A percentile compares a stretch with the other conserved stretches of the same genome.
Evolutionary conservation across 2,113 vertebrate genomes (phyloP).

Genomic region (Naja naja): DNA sequence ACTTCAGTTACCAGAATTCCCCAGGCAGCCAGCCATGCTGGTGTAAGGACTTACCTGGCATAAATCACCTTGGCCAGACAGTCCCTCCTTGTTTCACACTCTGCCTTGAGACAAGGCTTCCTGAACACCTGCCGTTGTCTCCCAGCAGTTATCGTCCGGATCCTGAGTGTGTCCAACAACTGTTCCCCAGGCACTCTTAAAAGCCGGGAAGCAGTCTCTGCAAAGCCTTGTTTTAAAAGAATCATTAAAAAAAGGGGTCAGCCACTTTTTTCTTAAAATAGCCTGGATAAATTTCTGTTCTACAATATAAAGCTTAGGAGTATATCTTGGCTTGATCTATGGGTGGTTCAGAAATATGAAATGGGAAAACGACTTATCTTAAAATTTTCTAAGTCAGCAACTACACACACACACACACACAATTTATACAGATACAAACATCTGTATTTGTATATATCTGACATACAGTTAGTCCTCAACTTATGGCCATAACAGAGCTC

Average conservation of each 20-base stretch:
- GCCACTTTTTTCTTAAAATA: neutral
- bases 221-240: constrained; percentile 66
- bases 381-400: neutral
- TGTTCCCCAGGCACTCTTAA: constrained; percentile 72
- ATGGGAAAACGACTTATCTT: neutral
- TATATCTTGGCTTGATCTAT: neutral
- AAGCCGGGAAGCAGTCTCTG: constrained; percentile 74
- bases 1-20: neutral
- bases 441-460: neutral
- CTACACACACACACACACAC: neutral
- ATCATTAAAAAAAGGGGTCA: neutral
- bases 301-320: neutral
- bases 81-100: constrained; percentile 87
- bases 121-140: constrained; percentile 80
- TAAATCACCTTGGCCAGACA: constrained; percentile 93
- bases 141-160: constrained; percentile 85
- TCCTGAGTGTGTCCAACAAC: constrained; percentile 73
- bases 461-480: neutral
- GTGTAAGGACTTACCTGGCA: constrained; percentile 69
- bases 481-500: too few relatives aligned
- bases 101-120: constrained; percentile 84
- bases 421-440: neutral
- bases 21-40: neutral
- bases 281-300: neutral
- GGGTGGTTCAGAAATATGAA: neutral